Conservation (phyloP, 2,113 vertebrate species). For the Cololabis saira region DNA sequence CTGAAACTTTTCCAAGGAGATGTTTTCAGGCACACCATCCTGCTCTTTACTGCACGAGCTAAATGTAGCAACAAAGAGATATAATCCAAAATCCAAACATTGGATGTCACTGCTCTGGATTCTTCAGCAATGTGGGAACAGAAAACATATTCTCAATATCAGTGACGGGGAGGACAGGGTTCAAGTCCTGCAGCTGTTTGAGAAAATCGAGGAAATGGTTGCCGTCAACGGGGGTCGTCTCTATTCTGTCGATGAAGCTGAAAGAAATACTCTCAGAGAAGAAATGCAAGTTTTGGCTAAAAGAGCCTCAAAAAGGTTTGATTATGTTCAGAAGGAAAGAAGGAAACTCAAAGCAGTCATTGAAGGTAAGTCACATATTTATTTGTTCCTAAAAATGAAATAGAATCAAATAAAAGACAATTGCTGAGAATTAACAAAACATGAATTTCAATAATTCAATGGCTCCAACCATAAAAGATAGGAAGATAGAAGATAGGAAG, state of each 20-base stretch:
- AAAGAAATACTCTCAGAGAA: neutral
- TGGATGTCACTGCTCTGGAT: constrained; percentile 2
- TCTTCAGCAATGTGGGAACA: constrained; percentile 22
- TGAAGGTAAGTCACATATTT: constrained; percentile 3
- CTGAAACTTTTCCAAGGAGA: neutral
- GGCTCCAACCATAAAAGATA: too few relatives aligned
- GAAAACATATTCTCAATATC: neutral
- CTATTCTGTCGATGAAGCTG: neutral
- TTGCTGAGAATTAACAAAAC: too few relatives aligned
- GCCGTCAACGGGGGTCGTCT: rapidly evolving
- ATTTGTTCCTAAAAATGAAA: neutral
- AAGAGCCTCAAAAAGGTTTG: neutral
- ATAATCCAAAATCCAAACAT: neutral
- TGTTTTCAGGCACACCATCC: neutral
- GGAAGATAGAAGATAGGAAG: too few relatives aligned
- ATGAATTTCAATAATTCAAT: too few relatives aligned
- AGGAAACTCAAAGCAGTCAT: constrained; percentile 1
- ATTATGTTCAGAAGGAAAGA: neutral
- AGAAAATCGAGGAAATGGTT: neutral
- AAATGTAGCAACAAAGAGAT: neutral
- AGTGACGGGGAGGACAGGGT: neutral
- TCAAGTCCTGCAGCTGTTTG: neutral
- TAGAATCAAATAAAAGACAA: neutral
- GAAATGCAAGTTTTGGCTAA: rapidly evolving
- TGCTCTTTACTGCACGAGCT: neutral